These are phyloP conservation scores for Drosophila aldrichi DNA, from an alignment of 2,888 invertebrate species.

Conservation along the genomic window DNA sequence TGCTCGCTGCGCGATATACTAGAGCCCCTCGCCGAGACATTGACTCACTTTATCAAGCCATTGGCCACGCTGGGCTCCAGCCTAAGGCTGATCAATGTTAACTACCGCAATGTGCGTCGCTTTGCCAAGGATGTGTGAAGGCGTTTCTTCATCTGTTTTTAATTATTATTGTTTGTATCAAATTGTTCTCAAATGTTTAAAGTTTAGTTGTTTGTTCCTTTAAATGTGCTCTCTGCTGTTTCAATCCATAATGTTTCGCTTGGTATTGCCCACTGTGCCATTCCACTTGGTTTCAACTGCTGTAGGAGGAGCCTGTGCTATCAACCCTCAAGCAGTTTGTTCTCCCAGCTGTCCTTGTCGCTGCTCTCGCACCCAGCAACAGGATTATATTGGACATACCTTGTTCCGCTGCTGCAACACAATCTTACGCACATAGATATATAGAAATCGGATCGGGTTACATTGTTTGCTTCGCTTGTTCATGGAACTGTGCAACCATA, in stretches of 20 bases:
- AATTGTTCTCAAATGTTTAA: constrained; percentile 28
- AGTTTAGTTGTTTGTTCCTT: constrained; percentile 15
- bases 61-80: constrained; percentile 75
- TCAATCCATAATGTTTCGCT: constrained; percentile 31
- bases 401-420: constrained; percentile 42
- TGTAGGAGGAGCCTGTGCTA: constrained; percentile 57
- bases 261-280: constrained; percentile 22
- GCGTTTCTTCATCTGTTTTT: not conserved
- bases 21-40: constrained; percentile 87
- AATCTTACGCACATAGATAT: constrained; percentile 53
- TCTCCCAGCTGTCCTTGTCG: constrained; percentile 21
- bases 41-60: constrained; percentile 85
- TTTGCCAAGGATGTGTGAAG: constrained; percentile 63
- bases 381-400: constrained; percentile 39
- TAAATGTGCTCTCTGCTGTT: constrained; percentile 17
- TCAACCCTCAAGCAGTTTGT: constrained; percentile 36
- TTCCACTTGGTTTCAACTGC: not conserved
- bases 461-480: constrained; percentile 58
- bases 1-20: constrained; percentile 88
- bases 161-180: not conserved
- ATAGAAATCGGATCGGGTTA: constrained; percentile 61
- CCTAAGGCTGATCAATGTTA: constrained; percentile 77
- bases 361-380: constrained; percentile 27
- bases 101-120: constrained; percentile 70
- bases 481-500: constrained; percentile 61